These are phyloP conservation scores for Drosophila serrata DNA, from an alignment of 1,140 invertebrate genomes.

Conservation along the genomic window DNA sequence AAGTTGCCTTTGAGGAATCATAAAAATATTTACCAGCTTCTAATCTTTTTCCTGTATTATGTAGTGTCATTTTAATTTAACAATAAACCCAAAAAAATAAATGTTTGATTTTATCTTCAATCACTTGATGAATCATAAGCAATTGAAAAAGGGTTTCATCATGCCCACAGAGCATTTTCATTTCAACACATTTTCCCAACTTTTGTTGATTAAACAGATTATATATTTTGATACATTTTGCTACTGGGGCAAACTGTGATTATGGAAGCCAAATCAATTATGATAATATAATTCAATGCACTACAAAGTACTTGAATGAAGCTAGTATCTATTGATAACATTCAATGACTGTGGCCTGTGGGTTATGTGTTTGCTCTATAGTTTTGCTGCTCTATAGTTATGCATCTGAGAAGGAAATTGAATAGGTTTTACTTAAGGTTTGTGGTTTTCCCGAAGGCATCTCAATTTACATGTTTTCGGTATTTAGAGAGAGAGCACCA, in stretches of 20 bases:
- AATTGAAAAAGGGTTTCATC: constrained; percentile 31
- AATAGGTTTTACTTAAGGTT: neutral
- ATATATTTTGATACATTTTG: constrained; percentile 11
- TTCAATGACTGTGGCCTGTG: neutral
- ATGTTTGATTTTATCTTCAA: neutral
- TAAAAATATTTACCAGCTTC: neutral
- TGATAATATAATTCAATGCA: constrained; percentile 14
- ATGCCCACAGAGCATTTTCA: constrained; percentile 15
- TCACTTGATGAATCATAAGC: constrained; percentile 15
- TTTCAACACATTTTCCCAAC: constrained; percentile 12
- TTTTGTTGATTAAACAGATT: constrained; percentile 7
- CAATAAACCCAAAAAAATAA: too few relatives aligned
- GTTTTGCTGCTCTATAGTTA: neutral
- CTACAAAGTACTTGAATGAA: constrained; percentile 9
- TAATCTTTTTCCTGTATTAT: neutral
- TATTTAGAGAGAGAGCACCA: neutral
- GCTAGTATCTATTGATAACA: constrained; percentile 12
- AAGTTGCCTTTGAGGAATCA: neutral
- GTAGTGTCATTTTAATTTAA: neutral
- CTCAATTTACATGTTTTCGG: neutral
- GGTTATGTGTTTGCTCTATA: neutral
- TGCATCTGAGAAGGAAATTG: neutral
- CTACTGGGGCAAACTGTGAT: neutral
- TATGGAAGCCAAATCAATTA: constrained; percentile 13
- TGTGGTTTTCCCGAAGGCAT: neutral